Evolutionary conservation across 92 coral and sea anemone genomes (phyloP), one percentile per base, ranked within the genome.

Genomic region (Umimayanthus kanabou): DNA sequence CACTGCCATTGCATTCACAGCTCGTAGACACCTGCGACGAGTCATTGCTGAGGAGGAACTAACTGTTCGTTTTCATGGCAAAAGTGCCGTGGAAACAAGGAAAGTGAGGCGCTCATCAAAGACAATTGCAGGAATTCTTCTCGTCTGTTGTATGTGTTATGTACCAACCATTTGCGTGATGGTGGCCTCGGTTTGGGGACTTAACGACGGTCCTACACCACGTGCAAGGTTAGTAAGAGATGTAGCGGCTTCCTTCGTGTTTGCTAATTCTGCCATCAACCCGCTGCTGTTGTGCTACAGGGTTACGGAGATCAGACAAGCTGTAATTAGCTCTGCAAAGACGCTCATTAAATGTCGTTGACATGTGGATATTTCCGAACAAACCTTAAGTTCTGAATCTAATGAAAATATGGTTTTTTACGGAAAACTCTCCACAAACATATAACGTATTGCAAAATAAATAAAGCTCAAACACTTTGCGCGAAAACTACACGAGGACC

Each of bases 271-370:
- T 8, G 78, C 57, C 74, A 65, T 83, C 39, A 83, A 83, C 18
- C 87, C 87, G 29, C 42, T 70, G 15, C 37, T 83, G 30, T 73
- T 83, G 78, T 83, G 87, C 43, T 83, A 83, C 15, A 70, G 87
- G 61, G 77, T 65, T 20, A 45, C 74, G 30, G 87, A 83, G 15
- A 83, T 83, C 9, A 70, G 79, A 47, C 69, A 28, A 45, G 74
- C 87, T 83, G 78, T 83, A 4, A 26, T 83, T 70, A 18, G 5
- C 39, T 43, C 74, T 15, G 28, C 73, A 0, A 40, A 69, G 58
- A 70, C 40, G 39, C 2, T 39, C 69, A 61, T 61, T 18, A 61
- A 61, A 61, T 61, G 67, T 61, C 18, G 25, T 18, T 61, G n/a
- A 61, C 7, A 18, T 61, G 25, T 61, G 5, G 5, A 42, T 42